phyloP scores from a whole-genome alignment of 2,888 invertebrate genomes.

The Creontiades dilutus region DNA sequence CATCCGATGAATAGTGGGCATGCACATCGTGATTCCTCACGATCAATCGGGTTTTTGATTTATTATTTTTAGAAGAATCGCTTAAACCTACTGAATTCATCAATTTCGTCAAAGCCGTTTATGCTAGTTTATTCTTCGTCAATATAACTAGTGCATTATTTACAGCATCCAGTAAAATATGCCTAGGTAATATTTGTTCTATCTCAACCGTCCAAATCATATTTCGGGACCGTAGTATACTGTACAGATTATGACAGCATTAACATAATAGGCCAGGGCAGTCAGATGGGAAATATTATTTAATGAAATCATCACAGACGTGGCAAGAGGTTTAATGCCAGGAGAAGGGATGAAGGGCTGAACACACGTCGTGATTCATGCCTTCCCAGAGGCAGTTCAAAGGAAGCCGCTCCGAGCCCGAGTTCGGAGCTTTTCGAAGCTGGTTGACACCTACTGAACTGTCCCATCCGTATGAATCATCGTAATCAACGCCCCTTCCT shows the following conservation, averaged over 20 bases:
- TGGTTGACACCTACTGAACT: conserved; percentile 68
- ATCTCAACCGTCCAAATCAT: too few species aligned
- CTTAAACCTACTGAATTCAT: too few species aligned
- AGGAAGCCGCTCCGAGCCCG: conserved; percentile 3
- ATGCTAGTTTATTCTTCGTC: too few species aligned
- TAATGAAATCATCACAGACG: conserved; percentile 56
- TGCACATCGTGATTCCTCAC: too few species aligned
- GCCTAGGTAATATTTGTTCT: too few species aligned
- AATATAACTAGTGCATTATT: too few species aligned
- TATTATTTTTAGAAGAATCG: too few species aligned
- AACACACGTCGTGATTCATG: conserved; percentile 60
- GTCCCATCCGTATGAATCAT: conserved; percentile 68
- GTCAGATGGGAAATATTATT: conserved; percentile 49
- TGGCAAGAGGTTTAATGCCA: not conserved
- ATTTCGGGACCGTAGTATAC: not conserved
- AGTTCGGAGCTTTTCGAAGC: not conserved
- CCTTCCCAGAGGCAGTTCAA: conserved; percentile 11
- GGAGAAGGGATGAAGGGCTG: conserved; percentile 47
- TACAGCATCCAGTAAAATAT: too few species aligned
- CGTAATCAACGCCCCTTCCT: conserved; percentile 54
- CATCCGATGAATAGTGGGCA: too few species aligned
- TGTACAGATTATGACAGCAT: conserved; percentile 33
- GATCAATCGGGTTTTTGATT: too few species aligned
- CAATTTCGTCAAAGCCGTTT: too few species aligned
- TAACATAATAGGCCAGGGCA: conserved; percentile 48